phyloP scores from a whole-genome alignment of 1,140 invertebrate species.

The Brachionus asplanchnoidis region DNA sequence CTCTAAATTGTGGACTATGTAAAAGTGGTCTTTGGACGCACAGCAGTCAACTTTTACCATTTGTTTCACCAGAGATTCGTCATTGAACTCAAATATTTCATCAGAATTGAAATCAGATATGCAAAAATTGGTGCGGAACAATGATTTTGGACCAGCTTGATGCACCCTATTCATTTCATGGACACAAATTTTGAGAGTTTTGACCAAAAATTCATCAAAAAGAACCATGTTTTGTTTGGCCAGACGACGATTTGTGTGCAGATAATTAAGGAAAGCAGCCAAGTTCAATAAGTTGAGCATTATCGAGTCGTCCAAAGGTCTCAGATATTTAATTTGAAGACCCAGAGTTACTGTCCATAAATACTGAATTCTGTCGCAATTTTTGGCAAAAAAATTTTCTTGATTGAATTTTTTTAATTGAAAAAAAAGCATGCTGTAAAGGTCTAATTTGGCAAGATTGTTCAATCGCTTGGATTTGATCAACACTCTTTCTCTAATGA shows the following conservation, averaged over 20 bases:
- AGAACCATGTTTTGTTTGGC: neutral
- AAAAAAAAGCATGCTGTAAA: neutral
- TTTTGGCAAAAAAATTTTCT: neutral
- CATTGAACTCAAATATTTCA: constrained; percentile 4
- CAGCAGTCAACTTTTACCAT: neutral
- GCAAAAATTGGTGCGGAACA: neutral
- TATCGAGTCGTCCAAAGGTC: constrained; percentile 1
- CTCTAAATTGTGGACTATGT: neutral
- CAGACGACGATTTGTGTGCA: neutral
- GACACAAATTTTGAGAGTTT: neutral
- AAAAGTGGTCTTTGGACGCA: neutral
- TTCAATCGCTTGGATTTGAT: neutral
- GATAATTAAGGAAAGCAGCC: neutral
- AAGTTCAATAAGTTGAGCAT: neutral
- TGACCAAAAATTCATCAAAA: neutral
- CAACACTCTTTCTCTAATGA: neutral
- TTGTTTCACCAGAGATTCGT: neutral
- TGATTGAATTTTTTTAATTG: neutral
- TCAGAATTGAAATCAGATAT: neutral
- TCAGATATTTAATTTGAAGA: constrained; percentile 6
- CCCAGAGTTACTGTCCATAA: neutral
- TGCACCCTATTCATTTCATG: neutral
- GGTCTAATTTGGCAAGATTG: neutral
- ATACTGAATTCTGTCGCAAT: neutral
- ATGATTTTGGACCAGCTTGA: neutral